Evolutionary conservation across 2,113 vertebrate genomes (phyloP).

Genomic region (Pseudorasbora parva): DNA sequence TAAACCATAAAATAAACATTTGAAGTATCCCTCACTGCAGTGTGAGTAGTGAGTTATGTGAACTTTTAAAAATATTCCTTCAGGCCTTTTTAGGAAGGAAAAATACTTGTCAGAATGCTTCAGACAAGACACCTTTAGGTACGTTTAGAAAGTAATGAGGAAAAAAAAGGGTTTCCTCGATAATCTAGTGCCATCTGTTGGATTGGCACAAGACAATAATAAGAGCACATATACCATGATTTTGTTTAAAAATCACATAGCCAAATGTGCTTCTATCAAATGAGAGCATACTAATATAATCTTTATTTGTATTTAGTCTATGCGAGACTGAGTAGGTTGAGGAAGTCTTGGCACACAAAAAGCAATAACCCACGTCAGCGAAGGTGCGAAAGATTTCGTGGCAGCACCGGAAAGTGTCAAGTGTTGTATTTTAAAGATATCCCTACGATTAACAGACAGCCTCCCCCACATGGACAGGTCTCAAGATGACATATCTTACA

Average conservation of each 20-base stretch:
- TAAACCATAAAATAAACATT: no score
- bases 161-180: neutral
- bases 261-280: neutral
- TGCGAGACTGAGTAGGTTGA: neutral
- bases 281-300: neutral
- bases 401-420: neutral
- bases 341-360: constrained; percentile 10
- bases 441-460: constrained; percentile 6
- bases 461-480: constrained; percentile 9
- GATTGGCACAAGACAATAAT: neutral
- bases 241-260: neutral
- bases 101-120: neutral
- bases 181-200: neutral
- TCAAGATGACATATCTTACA: neutral
- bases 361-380: neutral
- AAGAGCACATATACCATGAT: neutral
- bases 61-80: neutral
- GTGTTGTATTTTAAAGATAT: constrained; percentile 13
- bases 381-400: constrained; percentile 1
- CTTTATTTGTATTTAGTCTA: neutral
- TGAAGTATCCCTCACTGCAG: neutral
- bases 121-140: neutral
- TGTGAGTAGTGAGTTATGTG: neutral
- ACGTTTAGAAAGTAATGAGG: neutral
- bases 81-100: neutral